phyloP scores from a whole-genome alignment of 2,113 vertebrate genomes.

The Tyrannus savana region DNA sequence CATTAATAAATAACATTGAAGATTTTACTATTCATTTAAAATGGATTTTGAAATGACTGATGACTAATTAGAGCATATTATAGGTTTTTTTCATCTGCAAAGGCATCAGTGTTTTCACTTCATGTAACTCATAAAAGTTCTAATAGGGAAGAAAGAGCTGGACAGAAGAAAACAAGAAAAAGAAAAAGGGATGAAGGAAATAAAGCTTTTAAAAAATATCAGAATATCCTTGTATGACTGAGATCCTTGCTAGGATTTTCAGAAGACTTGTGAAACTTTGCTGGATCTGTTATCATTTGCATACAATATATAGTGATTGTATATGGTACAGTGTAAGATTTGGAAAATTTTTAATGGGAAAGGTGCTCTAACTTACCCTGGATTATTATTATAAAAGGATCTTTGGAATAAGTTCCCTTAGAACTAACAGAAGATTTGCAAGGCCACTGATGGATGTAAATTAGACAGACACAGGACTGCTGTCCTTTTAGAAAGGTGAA shows the following conservation, averaged over 20 bases:
- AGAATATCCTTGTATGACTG: neutral
- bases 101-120: neutral
- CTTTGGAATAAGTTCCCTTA: neutral
- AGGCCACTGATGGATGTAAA: neutral
- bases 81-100: neutral
- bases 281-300: neutral
- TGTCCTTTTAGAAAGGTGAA: neutral
- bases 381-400: neutral
- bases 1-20: neutral
- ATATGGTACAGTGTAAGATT: neutral
- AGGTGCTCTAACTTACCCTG: neutral
- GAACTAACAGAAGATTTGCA: neutral
- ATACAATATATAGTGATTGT: neutral
- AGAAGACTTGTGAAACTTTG: neutral
- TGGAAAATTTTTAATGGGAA: neutral
- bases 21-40: constrained; percentile 5
- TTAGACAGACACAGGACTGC: neutral
- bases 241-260: neutral
- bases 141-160: neutral
- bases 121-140: neutral
- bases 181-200: neutral
- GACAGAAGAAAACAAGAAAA: neutral
- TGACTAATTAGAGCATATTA: neutral
- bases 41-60: neutral
- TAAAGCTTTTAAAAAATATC: neutral